Conservation (phyloP, 2,888 invertebrate species). For the Chouioia cunea region DNA sequence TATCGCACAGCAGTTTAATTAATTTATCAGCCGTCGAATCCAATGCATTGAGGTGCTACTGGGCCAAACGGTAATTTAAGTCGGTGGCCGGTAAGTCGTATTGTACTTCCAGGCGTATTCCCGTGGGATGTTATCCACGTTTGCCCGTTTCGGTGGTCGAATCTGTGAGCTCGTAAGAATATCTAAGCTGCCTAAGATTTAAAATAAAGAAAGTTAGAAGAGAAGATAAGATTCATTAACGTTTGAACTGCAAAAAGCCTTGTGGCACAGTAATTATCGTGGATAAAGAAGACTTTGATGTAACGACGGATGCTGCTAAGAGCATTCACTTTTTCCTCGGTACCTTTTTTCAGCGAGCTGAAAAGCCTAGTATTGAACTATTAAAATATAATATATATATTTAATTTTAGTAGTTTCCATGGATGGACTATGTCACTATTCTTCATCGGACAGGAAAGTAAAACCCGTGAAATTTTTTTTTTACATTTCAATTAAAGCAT, state of each 20-base stretch:
- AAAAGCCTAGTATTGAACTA: too few species aligned
- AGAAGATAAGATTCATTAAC: background rate
- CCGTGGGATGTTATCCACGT: background rate
- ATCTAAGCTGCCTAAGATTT: constrained; percentile 8
- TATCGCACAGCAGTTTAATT: constrained; percentile 26
- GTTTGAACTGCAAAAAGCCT: background rate
- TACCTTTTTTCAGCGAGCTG: background rate
- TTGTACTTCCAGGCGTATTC: too few species aligned
- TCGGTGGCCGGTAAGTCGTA: constrained; percentile 8
- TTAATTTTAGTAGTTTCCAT: too few species aligned
- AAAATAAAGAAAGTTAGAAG: constrained; percentile 21
- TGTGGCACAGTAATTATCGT: background rate
- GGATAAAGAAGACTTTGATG: constrained; percentile 2
- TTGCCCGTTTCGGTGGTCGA: constrained; percentile 12
- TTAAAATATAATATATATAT: too few species aligned
- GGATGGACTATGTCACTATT: too few species aligned
- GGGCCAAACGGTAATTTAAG: constrained; percentile 18
- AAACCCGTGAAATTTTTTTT: too few species aligned
- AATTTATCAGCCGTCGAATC: constrained; percentile 23
- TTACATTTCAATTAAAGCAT: too few species aligned
- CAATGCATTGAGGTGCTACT: background rate
- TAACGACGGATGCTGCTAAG: background rate
- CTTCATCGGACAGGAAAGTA: too few species aligned
- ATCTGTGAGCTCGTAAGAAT: constrained; percentile 19
- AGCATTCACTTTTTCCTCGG: background rate